These are phyloP conservation scores for Bombyx huttoni DNA, from an alignment of 2,888 invertebrate genomes.

Conservation along the genomic window DNA sequence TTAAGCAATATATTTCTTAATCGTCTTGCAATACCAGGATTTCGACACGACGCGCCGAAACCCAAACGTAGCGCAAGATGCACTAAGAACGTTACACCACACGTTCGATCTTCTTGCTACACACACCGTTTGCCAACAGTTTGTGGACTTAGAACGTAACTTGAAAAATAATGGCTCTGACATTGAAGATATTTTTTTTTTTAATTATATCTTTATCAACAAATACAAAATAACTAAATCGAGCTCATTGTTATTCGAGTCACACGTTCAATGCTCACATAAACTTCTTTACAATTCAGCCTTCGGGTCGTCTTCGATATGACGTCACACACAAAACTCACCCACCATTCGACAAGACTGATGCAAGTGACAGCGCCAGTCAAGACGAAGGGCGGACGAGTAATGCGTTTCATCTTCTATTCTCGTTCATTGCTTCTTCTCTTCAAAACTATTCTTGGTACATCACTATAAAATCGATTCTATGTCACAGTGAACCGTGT, in stretches of 20 bases:
- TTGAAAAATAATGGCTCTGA: too few species aligned
- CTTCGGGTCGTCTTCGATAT: constrained; percentile 5
- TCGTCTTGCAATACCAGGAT: constrained; percentile 22
- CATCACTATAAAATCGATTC: too few species aligned
- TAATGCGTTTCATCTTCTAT: constrained; percentile 11
- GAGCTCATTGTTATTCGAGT: too few species aligned
- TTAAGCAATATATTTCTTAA: constrained; percentile 28
- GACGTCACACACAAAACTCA: constrained; percentile 27
- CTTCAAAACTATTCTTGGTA: neutral
- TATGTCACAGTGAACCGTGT: too few species aligned
- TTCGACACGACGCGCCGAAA: constrained; percentile 1
- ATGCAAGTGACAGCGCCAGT: constrained; percentile 39
- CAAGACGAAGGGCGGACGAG: constrained; percentile 47
- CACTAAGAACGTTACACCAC: constrained; percentile 53
- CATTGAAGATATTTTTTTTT: too few species aligned
- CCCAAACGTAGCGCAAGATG: constrained; percentile 43
- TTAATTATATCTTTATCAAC: too few species aligned
- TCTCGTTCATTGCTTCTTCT: constrained; percentile 12
- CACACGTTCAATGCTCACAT: neutral
- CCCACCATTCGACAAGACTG: constrained; percentile 73
- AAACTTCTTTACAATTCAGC: constrained; percentile 8
- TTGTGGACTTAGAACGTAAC: too few species aligned
- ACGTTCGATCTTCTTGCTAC: constrained; percentile 4
- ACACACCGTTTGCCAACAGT: neutral
- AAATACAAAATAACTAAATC: too few species aligned